phyloP scores from a whole-genome alignment of 1,140 invertebrate genomes.

The Caenorhabditis brenneri region DNA sequence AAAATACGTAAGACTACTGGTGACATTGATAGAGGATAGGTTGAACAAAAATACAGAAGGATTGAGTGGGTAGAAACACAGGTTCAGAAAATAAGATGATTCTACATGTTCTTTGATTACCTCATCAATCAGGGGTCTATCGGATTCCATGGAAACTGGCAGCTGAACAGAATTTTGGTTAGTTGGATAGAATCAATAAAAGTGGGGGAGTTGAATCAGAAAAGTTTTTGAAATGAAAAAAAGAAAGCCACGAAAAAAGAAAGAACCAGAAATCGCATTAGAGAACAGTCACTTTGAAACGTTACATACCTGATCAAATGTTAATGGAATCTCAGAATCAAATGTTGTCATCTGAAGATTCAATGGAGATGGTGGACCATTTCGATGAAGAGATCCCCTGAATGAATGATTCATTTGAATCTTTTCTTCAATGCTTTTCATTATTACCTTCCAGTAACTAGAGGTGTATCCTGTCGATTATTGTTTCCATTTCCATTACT shows the following conservation, averaged over 20 bases:
- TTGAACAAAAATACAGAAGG: slow-evolving; percentile 29
- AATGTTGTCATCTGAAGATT: slow-evolving; percentile 53
- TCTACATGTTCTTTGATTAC: slow-evolving; percentile 4
- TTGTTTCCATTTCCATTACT: slow-evolving; percentile 29
- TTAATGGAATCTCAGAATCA: slow-evolving; percentile 44
- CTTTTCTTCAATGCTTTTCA: neutral
- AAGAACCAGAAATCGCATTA: neutral
- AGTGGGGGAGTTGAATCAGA: neutral
- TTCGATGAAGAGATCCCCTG: slow-evolving; percentile 45
- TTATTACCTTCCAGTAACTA: slow-evolving; percentile 26
- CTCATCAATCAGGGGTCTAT: slow-evolving; percentile 47
- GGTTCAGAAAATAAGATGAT: neutral
- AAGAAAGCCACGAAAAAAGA: slow-evolving; percentile 13
- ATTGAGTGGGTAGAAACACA: slow-evolving; percentile 37
- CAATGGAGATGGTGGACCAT: slow-evolving; percentile 44
- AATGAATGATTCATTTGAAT: neutral
- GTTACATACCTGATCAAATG: slow-evolving; percentile 50
- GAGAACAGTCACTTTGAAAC: neutral
- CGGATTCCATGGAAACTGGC: slow-evolving; percentile 42
- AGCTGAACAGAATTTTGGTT: slow-evolving; percentile 30
- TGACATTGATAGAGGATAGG: neutral
- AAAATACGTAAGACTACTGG: neutral
- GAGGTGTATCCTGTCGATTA: slow-evolving; percentile 5
- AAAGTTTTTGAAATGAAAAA: neutral
- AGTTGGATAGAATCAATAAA: neutral